These are phyloP conservation scores for Eclectus roratus DNA, from an alignment of 2,113 vertebrate species.

Conservation along the genomic window DNA sequence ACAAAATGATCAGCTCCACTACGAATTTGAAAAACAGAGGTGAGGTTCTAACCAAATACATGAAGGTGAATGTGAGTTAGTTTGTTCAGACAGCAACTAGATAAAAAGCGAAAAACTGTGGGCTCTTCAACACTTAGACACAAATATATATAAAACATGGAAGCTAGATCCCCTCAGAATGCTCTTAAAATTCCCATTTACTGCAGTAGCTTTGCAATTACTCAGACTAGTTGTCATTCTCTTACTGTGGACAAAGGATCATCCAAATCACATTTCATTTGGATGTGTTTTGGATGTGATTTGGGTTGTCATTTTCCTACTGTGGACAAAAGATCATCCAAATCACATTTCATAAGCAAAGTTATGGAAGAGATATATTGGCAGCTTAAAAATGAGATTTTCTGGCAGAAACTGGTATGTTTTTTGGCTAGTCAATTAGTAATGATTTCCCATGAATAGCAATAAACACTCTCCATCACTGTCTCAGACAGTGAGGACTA, in stretches of 20 bases:
- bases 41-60: not conserved
- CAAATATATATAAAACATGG: not conserved
- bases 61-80: not conserved
- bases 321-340: not conserved
- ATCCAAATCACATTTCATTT: slow-evolving; percentile 21
- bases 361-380: not conserved
- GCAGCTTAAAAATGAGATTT: not conserved
- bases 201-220: not conserved
- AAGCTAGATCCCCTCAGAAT: not conserved
- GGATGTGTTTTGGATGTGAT: no score
- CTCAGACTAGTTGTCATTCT: not conserved
- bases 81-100: not conserved
- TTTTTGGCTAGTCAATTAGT: slow-evolving; percentile 48
- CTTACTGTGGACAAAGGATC: not conserved
- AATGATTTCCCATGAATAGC: slow-evolving; percentile 48
- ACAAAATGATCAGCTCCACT: not conserved
- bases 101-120: not conserved
- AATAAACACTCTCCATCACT: slow-evolving; percentile 30
- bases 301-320: not conserved
- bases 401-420: slow-evolving; percentile 25
- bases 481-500: not conserved
- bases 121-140: not conserved
- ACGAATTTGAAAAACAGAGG: slow-evolving; percentile 6
- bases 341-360: slow-evolving; percentile 29
- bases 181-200: not conserved